These are phyloP conservation scores for Hipparchia sbordonii DNA, from an alignment of 2,888 invertebrate species.

Conservation along the genomic window DNA sequence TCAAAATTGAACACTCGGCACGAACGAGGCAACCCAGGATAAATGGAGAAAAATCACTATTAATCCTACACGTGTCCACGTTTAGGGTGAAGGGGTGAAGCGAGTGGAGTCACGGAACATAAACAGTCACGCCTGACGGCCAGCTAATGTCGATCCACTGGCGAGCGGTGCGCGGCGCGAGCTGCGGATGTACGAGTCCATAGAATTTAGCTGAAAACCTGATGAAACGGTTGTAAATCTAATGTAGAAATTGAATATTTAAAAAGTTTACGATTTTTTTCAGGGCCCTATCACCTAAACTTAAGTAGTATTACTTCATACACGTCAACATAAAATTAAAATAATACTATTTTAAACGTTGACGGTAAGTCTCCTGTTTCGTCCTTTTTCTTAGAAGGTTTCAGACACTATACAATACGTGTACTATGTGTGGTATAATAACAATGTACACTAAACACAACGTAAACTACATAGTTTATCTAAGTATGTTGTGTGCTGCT, in stretches of 20 bases:
- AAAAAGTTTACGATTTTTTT: no score
- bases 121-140: conserved; percentile 75
- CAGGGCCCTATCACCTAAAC: no score
- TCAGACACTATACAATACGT: no score
- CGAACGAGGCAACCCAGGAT: conserved; percentile 40
- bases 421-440: no score
- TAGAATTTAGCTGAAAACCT: conserved; percentile 13
- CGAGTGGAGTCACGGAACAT: conserved; percentile 68
- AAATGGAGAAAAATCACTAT: conserved; percentile 70
- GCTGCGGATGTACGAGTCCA: conserved; percentile 27
- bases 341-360: no score
- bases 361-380: no score
- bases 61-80: conserved; percentile 79
- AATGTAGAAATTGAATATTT: background rate
- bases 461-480: no score
- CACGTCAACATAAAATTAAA: no score
- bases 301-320: no score
- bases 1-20: conserved; percentile 35
- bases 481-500: no score
- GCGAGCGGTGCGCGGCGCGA: conserved; percentile 30
- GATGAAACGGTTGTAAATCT: conserved; percentile 6
- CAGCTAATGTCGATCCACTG: conserved; percentile 63
- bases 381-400: no score
- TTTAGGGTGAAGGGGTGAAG: conserved; percentile 75
- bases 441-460: no score